Percentiles rank a stretch among this genome's conserved stretches.
Conservation (phyloP, 2,888 invertebrate species). For the Megalurothrips usitatus region DNA sequence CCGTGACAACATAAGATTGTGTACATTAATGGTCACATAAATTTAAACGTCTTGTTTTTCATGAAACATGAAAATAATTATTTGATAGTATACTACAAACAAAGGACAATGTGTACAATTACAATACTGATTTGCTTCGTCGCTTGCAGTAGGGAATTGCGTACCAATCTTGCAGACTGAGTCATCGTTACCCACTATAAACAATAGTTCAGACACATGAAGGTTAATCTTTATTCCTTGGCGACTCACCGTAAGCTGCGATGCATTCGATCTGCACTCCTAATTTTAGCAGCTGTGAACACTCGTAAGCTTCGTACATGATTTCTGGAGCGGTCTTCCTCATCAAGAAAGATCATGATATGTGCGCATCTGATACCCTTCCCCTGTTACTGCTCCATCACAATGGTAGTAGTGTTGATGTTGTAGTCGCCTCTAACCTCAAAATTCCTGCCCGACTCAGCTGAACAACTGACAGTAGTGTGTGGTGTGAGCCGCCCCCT, state of each 20-base stretch:
- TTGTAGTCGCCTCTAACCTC: neutral
- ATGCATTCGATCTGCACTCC: constrained; percentile 88
- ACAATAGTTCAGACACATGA: neutral
- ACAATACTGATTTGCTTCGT: too few species aligned
- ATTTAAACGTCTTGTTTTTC: too few species aligned
- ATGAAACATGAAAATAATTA: too few species aligned
- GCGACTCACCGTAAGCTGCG: constrained; percentile 76
- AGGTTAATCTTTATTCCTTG: neutral
- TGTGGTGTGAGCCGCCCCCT: neutral
- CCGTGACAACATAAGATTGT: constrained; percentile 22
- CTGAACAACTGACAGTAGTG: neutral
- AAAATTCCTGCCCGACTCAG: neutral
- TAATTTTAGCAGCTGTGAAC: constrained; percentile 74
- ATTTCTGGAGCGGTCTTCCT: neutral
- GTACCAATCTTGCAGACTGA: too few species aligned
- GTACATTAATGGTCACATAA: neutral
- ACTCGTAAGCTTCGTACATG: constrained; percentile 86
- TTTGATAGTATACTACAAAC: too few species aligned
- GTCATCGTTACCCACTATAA: too few species aligned
- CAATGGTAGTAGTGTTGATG: neutral
- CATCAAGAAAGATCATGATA: neutral
- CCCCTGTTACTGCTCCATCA: neutral
- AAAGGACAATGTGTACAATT: too few species aligned
- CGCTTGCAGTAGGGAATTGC: too few species aligned
- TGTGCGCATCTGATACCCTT: neutral